These are phyloP conservation scores for Malurus elegans DNA, from an alignment of 2,113 vertebrate species.

Conservation along the genomic window DNA sequence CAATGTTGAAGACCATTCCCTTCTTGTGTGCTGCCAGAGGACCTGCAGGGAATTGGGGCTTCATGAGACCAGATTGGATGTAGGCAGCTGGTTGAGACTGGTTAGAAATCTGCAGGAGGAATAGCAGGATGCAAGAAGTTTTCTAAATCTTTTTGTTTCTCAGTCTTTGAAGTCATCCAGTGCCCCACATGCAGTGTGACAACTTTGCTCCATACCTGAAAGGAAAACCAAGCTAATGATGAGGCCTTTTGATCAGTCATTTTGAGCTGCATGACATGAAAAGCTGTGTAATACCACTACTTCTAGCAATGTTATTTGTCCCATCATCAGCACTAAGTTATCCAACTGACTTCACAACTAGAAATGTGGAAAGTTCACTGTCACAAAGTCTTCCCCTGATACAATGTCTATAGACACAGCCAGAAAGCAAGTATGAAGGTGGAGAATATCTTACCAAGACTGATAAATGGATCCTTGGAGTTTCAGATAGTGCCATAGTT, in stretches of 20 bases:
- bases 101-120: conserved; percentile 36
- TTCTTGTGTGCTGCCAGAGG: conserved; percentile 45
- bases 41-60: conserved; percentile 5
- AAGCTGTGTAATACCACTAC: not conserved
- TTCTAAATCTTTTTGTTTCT: conserved; percentile 46
- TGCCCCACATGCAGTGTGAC: not conserved
- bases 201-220: conserved; percentile 13
- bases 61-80: conserved; percentile 23
- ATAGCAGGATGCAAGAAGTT: not conserved
- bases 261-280: not conserved
- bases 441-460: not conserved
- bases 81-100: conserved; percentile 32
- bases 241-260: not conserved
- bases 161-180: conserved; percentile 23
- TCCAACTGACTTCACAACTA: not conserved
- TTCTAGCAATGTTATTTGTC: not conserved
- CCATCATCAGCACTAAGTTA: not conserved
- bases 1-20: conserved; percentile 41
- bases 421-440: not conserved
- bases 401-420: not conserved
- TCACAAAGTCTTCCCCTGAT: not conserved
- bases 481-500: not conserved
- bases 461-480: not conserved
- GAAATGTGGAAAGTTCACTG: not conserved
- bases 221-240: conserved; percentile 3